Conservation (phyloP, 1,140 invertebrate genomes). For the Drosophila subpulchrella region DNA sequence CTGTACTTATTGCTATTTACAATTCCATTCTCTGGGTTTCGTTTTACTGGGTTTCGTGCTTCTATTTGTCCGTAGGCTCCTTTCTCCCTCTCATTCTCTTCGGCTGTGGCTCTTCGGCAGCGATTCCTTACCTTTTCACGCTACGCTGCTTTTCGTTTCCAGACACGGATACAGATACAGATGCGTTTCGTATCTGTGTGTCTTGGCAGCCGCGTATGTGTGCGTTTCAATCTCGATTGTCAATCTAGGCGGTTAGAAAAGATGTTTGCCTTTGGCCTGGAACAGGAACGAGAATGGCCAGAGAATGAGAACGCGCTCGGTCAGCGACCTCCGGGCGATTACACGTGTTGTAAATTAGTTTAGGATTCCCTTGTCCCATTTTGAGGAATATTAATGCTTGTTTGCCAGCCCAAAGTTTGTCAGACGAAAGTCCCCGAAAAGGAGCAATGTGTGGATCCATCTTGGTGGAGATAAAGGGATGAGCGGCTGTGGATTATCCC, state of each 20-base stretch:
- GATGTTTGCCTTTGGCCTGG: conserved; percentile 70
- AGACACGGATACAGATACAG: conserved; percentile 17
- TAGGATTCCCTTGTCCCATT: conserved; percentile 53
- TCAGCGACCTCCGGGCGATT: conserved; percentile 73
- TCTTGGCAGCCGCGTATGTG: conserved; percentile 26
- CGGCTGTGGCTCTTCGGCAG: conserved; percentile 6
- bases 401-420: conserved; percentile 45
- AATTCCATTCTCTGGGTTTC: conserved; percentile 47
- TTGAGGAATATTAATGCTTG: conserved; percentile 68
- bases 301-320: conserved; percentile 50
- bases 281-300: conserved; percentile 46
- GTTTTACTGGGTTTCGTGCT: conserved; percentile 15
- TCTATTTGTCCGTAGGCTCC: conserved; percentile 27
- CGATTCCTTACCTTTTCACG: conserved; percentile 72
- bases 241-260: conserved; percentile 71
- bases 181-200: conserved; percentile 24
- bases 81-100: conserved; percentile 14
- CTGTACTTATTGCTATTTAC: conserved; percentile 49
- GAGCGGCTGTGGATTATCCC: not conserved
- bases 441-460: conserved; percentile 10
- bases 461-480: not conserved
- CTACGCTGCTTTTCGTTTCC: conserved; percentile 58
- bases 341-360: conserved; percentile 83
- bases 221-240: conserved; percentile 79
- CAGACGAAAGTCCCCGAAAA: conserved; percentile 8